phyloP scores from a whole-genome alignment of 2,888 invertebrate species.

The Drosophila subsilvestris region DNA sequence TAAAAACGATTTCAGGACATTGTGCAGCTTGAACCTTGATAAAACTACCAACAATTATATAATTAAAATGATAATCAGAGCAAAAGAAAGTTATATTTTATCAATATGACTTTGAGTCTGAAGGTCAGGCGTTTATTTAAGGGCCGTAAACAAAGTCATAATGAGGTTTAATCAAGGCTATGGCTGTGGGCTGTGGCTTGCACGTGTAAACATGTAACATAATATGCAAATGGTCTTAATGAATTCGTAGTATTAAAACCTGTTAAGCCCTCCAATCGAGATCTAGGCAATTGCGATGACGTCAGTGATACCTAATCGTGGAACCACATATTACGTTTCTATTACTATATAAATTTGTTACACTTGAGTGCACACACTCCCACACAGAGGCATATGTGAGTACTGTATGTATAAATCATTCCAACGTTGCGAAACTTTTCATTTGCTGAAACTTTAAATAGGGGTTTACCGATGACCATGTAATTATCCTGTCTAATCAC shows the following conservation, averaged over 20 bases:
- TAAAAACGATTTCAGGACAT: no score
- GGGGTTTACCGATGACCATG: no score
- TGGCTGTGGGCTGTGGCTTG: conserved; percentile 6
- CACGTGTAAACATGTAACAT: conserved; percentile 30
- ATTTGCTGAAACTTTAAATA: no score
- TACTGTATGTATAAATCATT: not conserved
- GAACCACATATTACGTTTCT: conserved; percentile 4
- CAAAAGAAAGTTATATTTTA: conserved; percentile 6
- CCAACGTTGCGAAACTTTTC: no score
- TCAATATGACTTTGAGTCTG: conserved; percentile 20
- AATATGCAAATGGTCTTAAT: conserved; percentile 24
- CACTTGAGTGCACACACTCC: not conserved
- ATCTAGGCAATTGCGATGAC: conserved; percentile 30
- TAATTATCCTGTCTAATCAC: no score
- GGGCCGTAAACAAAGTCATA: conserved; percentile 49
- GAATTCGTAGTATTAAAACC: conserved; percentile 47
- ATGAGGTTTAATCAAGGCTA: conserved; percentile 54
- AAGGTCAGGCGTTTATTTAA: conserved; percentile 62
- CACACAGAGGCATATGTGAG: not conserved
- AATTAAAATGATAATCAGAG: no score
- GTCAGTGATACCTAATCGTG: conserved; percentile 21
- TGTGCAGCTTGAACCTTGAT: no score
- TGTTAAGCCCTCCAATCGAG: conserved; percentile 47
- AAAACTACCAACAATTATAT: no score
- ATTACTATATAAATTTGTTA: conserved; percentile 7